Percentiles rank a stretch among this genome's conserved stretches.
These are phyloP conservation scores for Columba livia DNA, from an alignment of 2,113 vertebrate genomes.

Conservation along the genomic window DNA sequence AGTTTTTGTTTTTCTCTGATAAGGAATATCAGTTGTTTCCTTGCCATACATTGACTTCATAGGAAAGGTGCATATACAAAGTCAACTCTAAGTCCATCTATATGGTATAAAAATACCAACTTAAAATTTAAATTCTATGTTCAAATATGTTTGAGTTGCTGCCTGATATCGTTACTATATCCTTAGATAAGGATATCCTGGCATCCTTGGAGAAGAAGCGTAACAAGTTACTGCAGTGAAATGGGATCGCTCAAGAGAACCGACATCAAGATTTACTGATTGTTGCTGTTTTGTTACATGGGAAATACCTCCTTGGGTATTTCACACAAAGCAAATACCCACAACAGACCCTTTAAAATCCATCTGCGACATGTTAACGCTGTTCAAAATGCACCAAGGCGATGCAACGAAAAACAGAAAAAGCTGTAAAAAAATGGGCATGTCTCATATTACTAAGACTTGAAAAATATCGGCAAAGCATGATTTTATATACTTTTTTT, in stretches of 20 bases:
- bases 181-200: no score
- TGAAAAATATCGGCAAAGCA: background rate
- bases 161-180: background rate
- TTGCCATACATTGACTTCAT: background rate
- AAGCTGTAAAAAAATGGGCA: background rate
- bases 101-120: background rate
- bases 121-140: background rate
- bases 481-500: background rate
- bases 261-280: background rate
- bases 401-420: fast-evolving
- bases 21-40: background rate
- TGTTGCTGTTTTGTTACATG: fast-evolving
- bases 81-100: background rate
- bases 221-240: background rate
- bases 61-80: background rate
- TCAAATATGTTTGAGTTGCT: background rate
- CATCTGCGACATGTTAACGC: fast-evolving
- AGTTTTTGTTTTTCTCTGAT: background rate
- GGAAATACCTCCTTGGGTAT: background rate
- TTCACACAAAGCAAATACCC: background rate
- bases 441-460: background rate
- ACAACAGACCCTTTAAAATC: background rate
- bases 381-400: background rate
- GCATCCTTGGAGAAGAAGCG: background rate
- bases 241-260: background rate